phyloP scores from a whole-genome alignment of 1,140 invertebrate genomes.

The Phymorhynchus buccinoides region DNA sequence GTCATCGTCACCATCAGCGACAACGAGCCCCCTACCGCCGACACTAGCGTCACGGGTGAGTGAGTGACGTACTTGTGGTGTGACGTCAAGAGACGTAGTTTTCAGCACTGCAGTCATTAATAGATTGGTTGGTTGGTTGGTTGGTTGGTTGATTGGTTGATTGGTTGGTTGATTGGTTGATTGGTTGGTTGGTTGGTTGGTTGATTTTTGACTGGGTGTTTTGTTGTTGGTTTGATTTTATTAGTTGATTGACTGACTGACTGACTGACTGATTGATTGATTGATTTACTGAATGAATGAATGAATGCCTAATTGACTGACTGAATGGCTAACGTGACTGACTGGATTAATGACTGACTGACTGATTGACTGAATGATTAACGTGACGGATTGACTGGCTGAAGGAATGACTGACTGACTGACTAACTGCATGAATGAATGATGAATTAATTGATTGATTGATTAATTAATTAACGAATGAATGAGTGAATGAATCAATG shows the following conservation, averaged over 20 bases:
- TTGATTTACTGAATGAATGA: background rate
- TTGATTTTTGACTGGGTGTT: too few species aligned
- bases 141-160: background rate
- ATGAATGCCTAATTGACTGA: background rate
- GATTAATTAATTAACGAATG: too few species aligned
- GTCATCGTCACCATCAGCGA: slow-evolving; percentile 23
- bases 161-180: too few species aligned
- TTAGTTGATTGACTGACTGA: background rate
- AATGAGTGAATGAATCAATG: too few species aligned
- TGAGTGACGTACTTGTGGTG: background rate
- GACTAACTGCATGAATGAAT: too few species aligned
- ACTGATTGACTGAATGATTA: too few species aligned
- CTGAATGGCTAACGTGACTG: background rate
- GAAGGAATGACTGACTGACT: background rate
- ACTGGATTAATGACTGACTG: too few species aligned
- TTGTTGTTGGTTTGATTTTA: background rate
- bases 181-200: too few species aligned
- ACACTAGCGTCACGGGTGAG: background rate
- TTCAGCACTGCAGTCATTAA: background rate
- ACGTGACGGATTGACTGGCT: background rate
- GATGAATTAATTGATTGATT: too few species aligned
- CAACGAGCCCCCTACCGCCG: background rate
- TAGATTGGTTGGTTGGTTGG: background rate
- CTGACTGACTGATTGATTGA: too few species aligned
- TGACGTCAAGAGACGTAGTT: too few species aligned